phyloP scores from a whole-genome alignment of 1,140 invertebrate genomes.

The Probaryconus sp. region DNA sequence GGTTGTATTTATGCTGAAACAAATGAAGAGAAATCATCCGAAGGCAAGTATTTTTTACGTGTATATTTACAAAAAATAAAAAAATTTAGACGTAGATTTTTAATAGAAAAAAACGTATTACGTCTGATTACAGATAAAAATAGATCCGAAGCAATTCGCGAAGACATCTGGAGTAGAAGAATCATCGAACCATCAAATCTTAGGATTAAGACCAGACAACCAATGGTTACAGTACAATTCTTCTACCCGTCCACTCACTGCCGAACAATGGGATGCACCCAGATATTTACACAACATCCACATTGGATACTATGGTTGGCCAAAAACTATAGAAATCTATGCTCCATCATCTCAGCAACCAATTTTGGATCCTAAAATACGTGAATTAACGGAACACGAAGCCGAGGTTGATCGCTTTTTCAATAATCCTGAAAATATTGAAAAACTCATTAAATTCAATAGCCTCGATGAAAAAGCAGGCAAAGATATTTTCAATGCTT shows the following conservation, averaged over 20 bases:
- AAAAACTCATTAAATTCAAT: slow-evolving; percentile 85
- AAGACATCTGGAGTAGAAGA: too few relatives aligned
- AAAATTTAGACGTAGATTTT: neutral
- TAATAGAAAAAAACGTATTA: too few relatives aligned
- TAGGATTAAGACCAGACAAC: slow-evolving; percentile 84
- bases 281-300: slow-evolving; percentile 84
- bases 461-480: slow-evolving; percentile 93
- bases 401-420: slow-evolving; percentile 85
- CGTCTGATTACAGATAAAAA: slow-evolving; percentile 29
- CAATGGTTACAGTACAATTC: slow-evolving; percentile 86
- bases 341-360: slow-evolving; percentile 83
- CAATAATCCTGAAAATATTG: slow-evolving; percentile 83
- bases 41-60: slow-evolving; percentile 66
- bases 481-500: slow-evolving; percentile 86
- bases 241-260: slow-evolving; percentile 79
- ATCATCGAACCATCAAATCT: too few relatives aligned
- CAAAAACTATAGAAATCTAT: slow-evolving; percentile 82
- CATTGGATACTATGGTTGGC: slow-evolving; percentile 91
- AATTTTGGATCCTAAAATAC: slow-evolving; percentile 75
- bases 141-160: slow-evolving; percentile 2
- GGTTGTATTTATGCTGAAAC: slow-evolving; percentile 85
- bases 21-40: slow-evolving; percentile 84
- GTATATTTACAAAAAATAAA: slow-evolving; percentile 3
- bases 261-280: slow-evolving; percentile 86
- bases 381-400: slow-evolving; percentile 81